Conservation (phyloP, 1,140 invertebrate genomes). For the Phthorimaea operculella region DNA sequence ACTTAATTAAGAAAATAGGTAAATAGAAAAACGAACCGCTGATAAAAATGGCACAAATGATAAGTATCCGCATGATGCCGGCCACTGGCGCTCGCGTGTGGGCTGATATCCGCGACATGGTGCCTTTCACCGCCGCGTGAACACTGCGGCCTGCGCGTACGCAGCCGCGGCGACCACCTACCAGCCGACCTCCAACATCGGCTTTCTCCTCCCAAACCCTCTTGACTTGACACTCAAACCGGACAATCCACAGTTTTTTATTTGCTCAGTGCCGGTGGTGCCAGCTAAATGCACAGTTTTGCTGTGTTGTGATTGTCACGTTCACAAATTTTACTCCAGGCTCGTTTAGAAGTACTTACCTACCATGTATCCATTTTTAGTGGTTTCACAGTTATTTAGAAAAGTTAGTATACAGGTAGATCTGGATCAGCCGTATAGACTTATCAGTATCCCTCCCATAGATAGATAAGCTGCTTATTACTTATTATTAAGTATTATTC, state of each 20-base stretch:
- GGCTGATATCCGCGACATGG: constrained; percentile 36
- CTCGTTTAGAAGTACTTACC: too few relatives aligned
- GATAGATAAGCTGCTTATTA: too few relatives aligned
- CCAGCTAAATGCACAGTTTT: too few relatives aligned
- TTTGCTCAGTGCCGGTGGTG: neutral
- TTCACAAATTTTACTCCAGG: too few relatives aligned
- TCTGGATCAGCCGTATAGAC: too few relatives aligned
- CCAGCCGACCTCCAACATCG: constrained; percentile 40
- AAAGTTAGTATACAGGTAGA: too few relatives aligned
- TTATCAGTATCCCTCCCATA: too few relatives aligned
- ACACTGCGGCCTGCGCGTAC: constrained; percentile 36
- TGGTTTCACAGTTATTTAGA: too few relatives aligned
- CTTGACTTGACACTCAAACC: constrained; percentile 1
- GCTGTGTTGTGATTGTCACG: too few relatives aligned
- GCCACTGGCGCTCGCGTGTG: constrained; percentile 32
- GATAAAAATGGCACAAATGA: constrained; percentile 51
- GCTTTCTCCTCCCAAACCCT: constrained; percentile 44
- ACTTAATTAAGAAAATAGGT: neutral
- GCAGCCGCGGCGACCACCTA: constrained; percentile 22
- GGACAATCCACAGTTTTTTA: constrained; percentile 2
- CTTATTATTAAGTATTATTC: too few relatives aligned
- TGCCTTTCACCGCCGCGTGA: constrained; percentile 57
- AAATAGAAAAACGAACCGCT: constrained; percentile 44
- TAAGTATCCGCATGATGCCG: constrained; percentile 38
- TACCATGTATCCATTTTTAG: too few relatives aligned